phyloP scores from a whole-genome alignment of 2,888 invertebrate species.

The Rotaria sp. region DNA sequence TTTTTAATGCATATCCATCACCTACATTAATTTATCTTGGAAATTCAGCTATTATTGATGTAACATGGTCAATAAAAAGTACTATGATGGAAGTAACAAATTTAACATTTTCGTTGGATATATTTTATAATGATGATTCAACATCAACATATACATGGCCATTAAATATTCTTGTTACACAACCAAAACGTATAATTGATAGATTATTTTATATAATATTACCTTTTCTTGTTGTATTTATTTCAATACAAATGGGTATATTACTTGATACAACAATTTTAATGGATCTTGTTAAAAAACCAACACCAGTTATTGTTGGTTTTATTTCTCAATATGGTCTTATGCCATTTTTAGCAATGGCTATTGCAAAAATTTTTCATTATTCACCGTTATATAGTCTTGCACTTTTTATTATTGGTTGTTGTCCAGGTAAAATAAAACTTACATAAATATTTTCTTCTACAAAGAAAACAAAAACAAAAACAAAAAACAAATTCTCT shows the following conservation, averaged over 20 bases:
- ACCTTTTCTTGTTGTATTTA: slow-evolving; percentile 29
- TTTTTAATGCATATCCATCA: neutral
- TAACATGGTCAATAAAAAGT: neutral
- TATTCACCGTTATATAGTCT: slow-evolving; percentile 29
- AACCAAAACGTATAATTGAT: neutral
- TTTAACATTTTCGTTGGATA: neutral
- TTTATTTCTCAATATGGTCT: slow-evolving; percentile 35
- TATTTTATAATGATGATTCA: neutral
- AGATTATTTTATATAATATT: neutral
- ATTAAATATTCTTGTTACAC: neutral
- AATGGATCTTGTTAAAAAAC: slow-evolving; percentile 34
- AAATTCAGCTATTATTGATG: neutral
- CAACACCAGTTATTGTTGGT: slow-evolving; percentile 33
- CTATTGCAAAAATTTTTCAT: slow-evolving; percentile 36
- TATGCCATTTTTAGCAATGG: slow-evolving; percentile 38
- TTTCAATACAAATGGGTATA: slow-evolving; percentile 36
- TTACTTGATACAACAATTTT: slow-evolving; percentile 31
- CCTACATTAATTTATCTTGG: neutral
- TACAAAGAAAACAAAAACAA: neutral
- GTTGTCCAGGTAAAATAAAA: slow-evolving; percentile 11
- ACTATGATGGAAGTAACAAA: neutral
- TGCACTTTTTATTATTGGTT: slow-evolving; percentile 33
- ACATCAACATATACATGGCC: neutral
- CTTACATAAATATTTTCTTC: neutral
- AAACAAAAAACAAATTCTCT: too few relatives aligned